These are phyloP conservation scores for Stichopus horrens DNA, from an alignment of 53 echinoderm and acorn worm genomes.

Conservation along the genomic window DNA sequence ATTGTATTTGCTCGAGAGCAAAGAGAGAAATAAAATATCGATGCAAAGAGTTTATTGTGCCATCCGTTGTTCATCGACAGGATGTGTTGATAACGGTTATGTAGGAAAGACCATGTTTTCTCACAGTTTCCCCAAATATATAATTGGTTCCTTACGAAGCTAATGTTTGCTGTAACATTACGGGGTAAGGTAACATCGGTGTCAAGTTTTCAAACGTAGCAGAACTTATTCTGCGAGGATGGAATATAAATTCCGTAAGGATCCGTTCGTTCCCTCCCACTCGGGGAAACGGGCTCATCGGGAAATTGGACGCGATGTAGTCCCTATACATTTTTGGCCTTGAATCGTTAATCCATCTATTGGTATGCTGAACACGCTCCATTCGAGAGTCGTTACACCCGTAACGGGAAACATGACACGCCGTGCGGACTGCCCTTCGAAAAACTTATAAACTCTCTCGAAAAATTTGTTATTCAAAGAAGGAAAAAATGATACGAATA, in stretches of 20 bases:
- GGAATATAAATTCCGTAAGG: constrained; percentile 16
- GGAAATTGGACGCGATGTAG: constrained; percentile 25
- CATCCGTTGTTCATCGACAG: too few relatives aligned
- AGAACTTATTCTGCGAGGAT: not conserved
- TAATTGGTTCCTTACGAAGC: too few relatives aligned
- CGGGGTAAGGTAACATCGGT: not conserved
- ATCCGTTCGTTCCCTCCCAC: not conserved
- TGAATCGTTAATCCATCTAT: constrained; percentile 29
- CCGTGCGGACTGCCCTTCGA: not conserved
- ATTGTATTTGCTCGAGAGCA: too few relatives aligned
- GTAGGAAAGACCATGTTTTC: too few relatives aligned
- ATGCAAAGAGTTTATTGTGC: too few relatives aligned
- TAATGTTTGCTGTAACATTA: too few relatives aligned
- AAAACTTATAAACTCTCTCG: constrained; percentile 31
- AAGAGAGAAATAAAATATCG: too few relatives aligned
- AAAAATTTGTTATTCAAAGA: constrained; percentile 16
- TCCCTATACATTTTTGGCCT: constrained; percentile 31
- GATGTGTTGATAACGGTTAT: too few relatives aligned
- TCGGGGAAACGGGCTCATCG: constrained; percentile 28
- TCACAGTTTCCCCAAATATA: too few relatives aligned
- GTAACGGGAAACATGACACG: constrained; percentile 40
- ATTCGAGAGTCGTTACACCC: constrained; percentile 27
- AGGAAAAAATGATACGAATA: constrained; percentile 42
- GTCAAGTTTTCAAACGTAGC: not conserved
- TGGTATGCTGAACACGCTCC: constrained; percentile 33